Conservation (phyloP, 2,888 invertebrate genomes). For the Stenodema calcarata region DNA sequence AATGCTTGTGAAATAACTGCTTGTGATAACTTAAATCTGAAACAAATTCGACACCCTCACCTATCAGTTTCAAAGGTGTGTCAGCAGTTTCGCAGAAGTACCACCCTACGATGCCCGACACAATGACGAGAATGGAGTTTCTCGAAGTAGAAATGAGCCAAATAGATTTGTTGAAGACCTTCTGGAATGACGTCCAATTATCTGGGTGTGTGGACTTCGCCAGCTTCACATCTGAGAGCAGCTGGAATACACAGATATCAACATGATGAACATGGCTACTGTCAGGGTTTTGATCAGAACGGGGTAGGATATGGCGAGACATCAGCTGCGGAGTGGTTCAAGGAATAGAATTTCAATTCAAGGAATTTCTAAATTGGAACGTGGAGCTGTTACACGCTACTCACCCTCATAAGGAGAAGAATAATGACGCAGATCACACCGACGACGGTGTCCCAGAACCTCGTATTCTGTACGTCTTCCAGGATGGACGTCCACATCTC, state of each 20-base stretch:
- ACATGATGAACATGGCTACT: no score
- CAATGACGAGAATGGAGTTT: conserved; percentile 83
- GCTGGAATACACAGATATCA: conserved; percentile 62
- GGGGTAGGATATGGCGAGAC: no score
- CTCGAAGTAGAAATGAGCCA: conserved; percentile 82
- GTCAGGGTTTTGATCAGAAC: no score
- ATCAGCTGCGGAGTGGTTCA: no score
- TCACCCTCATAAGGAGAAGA: conserved; percentile 77
- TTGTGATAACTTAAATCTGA: no score
- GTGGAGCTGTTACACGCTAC: no score
- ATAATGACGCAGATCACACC: conserved; percentile 78
- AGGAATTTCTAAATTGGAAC: no score
- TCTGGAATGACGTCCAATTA: conserved; percentile 65
- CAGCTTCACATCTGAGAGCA: conserved; percentile 70
- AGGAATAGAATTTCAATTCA: no score
- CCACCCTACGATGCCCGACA: conserved; percentile 75
- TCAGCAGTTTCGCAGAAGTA: conserved; percentile 64
- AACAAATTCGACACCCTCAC: conserved; percentile 61
- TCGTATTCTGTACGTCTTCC: conserved; percentile 70
- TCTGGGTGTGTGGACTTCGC: conserved; percentile 62
- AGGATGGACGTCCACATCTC: conserved; percentile 79
- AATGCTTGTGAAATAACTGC: no score
- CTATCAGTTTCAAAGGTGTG: conserved; percentile 75
- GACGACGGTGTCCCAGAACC: conserved; percentile 76
- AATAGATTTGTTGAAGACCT: conserved; percentile 68